These are phyloP conservation scores for Syngnathus typhle DNA, from an alignment of 2,113 vertebrate species.

Conservation along the genomic window DNA sequence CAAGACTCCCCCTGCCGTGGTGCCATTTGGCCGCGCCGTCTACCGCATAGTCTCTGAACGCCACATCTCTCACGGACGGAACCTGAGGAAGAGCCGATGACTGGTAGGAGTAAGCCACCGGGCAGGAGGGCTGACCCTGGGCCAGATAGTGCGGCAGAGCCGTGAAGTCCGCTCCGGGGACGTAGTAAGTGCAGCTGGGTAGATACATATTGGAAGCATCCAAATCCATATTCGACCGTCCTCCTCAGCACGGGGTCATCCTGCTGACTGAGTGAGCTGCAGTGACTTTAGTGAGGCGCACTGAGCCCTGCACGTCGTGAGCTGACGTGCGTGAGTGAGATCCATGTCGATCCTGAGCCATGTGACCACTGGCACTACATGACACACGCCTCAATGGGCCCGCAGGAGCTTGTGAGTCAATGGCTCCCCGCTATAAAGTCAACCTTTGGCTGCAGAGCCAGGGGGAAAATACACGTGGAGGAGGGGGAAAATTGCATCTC, in stretches of 20 bases:
- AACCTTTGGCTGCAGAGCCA: constrained; percentile 28
- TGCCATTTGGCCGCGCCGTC: constrained; percentile 96
- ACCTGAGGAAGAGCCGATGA: constrained; percentile 94
- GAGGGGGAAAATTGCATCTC: constrained; percentile 10
- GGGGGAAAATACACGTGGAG: constrained; percentile 40
- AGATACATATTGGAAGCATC: constrained; percentile 99
- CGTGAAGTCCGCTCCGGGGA: constrained; percentile 95
- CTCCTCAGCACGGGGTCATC: constrained; percentile 70
- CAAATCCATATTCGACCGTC: constrained; percentile 95
- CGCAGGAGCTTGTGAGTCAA: constrained; percentile 57
- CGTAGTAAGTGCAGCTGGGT: constrained; percentile 99
- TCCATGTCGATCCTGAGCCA: constrained; percentile 98
- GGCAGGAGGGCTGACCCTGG: constrained; percentile 95
- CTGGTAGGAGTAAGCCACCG: constrained; percentile 95
- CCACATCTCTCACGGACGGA: constrained; percentile 94
- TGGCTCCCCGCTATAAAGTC: background rate
- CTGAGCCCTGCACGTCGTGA: constrained; percentile 88
- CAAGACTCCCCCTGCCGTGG: constrained; percentile 88
- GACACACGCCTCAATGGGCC: constrained; percentile 76
- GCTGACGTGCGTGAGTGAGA: constrained; percentile 91
- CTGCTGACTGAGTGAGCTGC: constrained; percentile 78
- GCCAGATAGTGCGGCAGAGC: constrained; percentile 96
- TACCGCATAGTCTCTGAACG: constrained; percentile 98
- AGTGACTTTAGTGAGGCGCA: constrained; percentile 91
- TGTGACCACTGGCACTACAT: constrained; percentile 98